These are phyloP conservation scores for Cyrtonyx montezumae DNA, from an alignment of 2,113 vertebrate species.

Conservation along the genomic window DNA sequence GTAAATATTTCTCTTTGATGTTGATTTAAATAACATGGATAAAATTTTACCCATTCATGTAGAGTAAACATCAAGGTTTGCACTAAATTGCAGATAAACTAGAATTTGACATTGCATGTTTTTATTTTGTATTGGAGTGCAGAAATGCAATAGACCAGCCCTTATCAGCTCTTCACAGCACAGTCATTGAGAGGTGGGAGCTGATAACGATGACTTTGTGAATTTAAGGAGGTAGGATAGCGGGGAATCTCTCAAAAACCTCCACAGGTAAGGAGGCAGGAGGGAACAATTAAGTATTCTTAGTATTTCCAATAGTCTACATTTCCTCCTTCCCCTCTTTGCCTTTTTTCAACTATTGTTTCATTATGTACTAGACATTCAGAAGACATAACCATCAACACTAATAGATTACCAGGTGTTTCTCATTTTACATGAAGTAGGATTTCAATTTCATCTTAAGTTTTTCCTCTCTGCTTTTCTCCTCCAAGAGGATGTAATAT, in stretches of 20 bases:
- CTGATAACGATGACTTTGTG: not conserved
- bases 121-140: not conserved
- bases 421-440: no score
- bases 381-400: no score
- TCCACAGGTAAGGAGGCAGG: accelerated
- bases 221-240: not conserved
- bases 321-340: not conserved
- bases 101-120: not conserved
- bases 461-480: not conserved
- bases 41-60: not conserved
- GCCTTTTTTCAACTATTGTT: not conserved
- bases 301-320: not conserved
- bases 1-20: not conserved
- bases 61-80: not conserved
- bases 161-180: not conserved
- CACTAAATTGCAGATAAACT: not conserved
- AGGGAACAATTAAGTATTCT: not conserved
- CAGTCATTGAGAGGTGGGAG: not conserved
- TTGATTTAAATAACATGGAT: not conserved
- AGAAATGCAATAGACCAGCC: not conserved
- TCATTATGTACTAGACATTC: no score
- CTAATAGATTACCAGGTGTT: no score
- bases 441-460: no score
- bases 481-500: not conserved
- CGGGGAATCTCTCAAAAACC: not conserved